phyloP scores from a whole-genome alignment of 2,797 vertebrate genomes.

The Triplophysa bombifrons region DNA sequence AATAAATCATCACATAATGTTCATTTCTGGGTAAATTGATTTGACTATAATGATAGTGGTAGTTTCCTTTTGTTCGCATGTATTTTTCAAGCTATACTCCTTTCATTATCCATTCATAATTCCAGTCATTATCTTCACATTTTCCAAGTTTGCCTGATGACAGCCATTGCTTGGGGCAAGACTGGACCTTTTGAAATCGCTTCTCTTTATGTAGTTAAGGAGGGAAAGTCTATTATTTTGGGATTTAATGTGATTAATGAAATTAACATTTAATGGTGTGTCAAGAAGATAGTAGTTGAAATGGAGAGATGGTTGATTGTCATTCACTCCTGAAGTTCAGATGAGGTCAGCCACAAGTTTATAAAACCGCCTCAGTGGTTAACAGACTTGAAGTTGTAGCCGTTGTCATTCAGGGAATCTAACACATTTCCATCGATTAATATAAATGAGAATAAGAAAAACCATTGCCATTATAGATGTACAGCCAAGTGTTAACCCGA shows the following conservation, averaged over 20 bases:
- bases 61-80: conserved; percentile 13
- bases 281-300: conserved; percentile 32
- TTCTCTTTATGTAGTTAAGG: conserved; percentile 54
- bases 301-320: conserved; percentile 21
- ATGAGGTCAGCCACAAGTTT: not conserved
- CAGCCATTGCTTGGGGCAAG: conserved; percentile 57
- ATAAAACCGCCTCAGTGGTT: not conserved
- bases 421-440: not conserved
- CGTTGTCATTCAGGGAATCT: not conserved
- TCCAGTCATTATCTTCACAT: conserved; percentile 8
- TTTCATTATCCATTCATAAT: conserved; percentile 51
- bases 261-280: conserved; percentile 41
- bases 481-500: not conserved
- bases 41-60: not conserved
- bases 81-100: conserved; percentile 29
- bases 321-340: conserved; percentile 13
- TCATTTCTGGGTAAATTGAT: not conserved
- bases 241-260: conserved; percentile 39
- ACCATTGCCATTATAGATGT: not conserved
- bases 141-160: conserved; percentile 49
- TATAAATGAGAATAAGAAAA: not conserved
- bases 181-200: conserved; percentile 52
- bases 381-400: not conserved
- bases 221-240: conserved; percentile 42
- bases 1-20: not conserved